These are phyloP conservation scores for Heterodera filipjevi DNA, from an alignment of 2,888 invertebrate genomes.

Conservation along the genomic window DNA sequence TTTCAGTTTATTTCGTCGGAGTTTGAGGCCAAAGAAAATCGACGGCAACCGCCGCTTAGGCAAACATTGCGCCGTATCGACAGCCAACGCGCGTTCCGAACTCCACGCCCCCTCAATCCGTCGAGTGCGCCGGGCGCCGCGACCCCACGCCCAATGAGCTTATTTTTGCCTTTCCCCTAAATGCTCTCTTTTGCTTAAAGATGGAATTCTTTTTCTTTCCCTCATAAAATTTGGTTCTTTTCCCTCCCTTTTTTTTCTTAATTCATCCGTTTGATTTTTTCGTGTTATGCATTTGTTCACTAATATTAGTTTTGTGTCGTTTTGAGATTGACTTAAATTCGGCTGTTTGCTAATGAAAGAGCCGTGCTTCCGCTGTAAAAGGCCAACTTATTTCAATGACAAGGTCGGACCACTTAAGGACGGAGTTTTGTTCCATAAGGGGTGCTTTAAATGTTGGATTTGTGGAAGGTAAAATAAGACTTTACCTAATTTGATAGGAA, in stretches of 20 bases:
- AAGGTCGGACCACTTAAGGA: conserved; percentile 66
- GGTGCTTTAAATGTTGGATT: conserved; percentile 66
- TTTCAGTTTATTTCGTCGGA: background rate
- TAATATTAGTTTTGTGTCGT: too few species aligned
- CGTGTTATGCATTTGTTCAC: too few species aligned
- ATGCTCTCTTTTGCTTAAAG: background rate
- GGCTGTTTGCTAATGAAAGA: conserved; percentile 55
- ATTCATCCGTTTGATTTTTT: too few species aligned
- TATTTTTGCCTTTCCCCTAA: background rate
- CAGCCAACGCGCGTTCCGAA: background rate
- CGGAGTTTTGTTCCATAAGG: conserved; percentile 65
- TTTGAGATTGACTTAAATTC: background rate
- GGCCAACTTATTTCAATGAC: conserved; percentile 66
- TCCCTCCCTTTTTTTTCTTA: too few species aligned
- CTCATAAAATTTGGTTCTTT: background rate
- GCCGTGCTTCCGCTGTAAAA: conserved; percentile 65
- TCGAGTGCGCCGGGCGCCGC: background rate
- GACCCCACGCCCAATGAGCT: background rate
- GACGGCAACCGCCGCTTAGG: background rate
- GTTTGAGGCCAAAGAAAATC: background rate
- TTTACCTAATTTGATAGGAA: background rate
- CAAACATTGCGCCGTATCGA: background rate
- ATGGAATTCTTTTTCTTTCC: background rate
- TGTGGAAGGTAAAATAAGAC: conserved; percentile 51
- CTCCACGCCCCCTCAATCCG: conserved; percentile 4